Base-by-base conservation (phyloP, 2,888 invertebrate genomes). In the Hirtodrosophila duncani region DNA sequence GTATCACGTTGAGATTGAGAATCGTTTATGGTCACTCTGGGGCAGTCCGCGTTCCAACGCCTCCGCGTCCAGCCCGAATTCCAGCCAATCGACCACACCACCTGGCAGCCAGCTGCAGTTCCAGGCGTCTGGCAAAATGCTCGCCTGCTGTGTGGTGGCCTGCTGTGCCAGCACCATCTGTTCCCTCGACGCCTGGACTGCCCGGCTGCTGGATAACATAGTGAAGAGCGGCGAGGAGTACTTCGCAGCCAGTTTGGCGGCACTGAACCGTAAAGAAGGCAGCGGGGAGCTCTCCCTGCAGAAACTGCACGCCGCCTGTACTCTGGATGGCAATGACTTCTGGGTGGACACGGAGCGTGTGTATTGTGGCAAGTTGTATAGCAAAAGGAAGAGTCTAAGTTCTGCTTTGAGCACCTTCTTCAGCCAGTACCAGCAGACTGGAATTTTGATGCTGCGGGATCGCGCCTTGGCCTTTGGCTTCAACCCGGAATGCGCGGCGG, bases 1-100 rank as follows among this genome's bases (percentile, higher is more conserved):
- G 16, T 93, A 90, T 89, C 89, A 91, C 53, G 89, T 92, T 4
- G 92, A 93, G 77, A 91, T 91, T 60, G 88, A 89, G 1, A 89
- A 90, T 3, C 91, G 91, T 64, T 83, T 93, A 1, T 92, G 88
- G 85, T 92, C 92, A 0, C 83, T 93, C 1, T 90, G 91, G 89
- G 92, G 92, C 1, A 88, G 88, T 11, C 65, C 91, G 11, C 91
- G 91, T 85, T 91, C 91, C 7, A 8, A 6, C 2, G 11, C 7
- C 1, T 3, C 7, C 6, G 9, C 14, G 17, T 21, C 3, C 3
- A 2, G 16, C 3, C 1, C 1, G 9, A 2, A 21, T 30, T 7
- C 21, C 58, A n/a, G n/a, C n/a, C n/a, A n/a, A n/a, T n/a, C n/a
- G n/a, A n/a, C n/a, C n/a, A n/a, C n/a, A 6, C 2, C 11, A 7